These are phyloP conservation scores for Magallana ariakensis DNA, from an alignment of 1,140 invertebrate genomes.

Conservation along the genomic window DNA sequence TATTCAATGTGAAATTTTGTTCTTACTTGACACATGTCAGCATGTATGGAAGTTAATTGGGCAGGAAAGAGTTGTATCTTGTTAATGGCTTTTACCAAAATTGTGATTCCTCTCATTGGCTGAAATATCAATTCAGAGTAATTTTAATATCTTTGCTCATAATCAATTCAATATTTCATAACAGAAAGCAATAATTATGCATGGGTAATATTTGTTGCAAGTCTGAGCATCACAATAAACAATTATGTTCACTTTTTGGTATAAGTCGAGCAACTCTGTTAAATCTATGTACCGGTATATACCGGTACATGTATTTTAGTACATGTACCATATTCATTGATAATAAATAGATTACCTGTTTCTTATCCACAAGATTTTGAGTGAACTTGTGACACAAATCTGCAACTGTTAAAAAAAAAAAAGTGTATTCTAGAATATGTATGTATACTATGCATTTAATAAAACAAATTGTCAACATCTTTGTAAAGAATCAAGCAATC, in stretches of 20 bases:
- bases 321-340: too few relatives aligned
- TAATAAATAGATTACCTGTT: slow-evolving; percentile 77
- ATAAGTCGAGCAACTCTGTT: too few relatives aligned
- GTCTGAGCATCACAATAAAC: too few relatives aligned
- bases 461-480: neutral
- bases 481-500: slow-evolving; percentile 73
- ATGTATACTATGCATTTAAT: neutral
- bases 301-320: too few relatives aligned
- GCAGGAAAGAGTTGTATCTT: slow-evolving; percentile 93
- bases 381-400: slow-evolving; percentile 93
- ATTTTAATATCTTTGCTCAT: too few relatives aligned
- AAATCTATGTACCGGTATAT: too few relatives aligned
- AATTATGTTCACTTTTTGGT: too few relatives aligned
- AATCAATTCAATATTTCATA: too few relatives aligned
- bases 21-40: slow-evolving; percentile 90
- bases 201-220: too few relatives aligned
- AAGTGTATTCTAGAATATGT: neutral
- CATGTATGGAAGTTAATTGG: slow-evolving; percentile 95
- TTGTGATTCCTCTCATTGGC: slow-evolving; percentile 90
- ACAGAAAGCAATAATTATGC: too few relatives aligned
- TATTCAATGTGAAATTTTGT: neutral
- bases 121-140: slow-evolving; percentile 74
- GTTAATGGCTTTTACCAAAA: slow-evolving; percentile 90
- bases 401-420: slow-evolving; percentile 85
- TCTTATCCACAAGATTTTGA: slow-evolving; percentile 87